A percentile compares a stretch with the other conserved stretches of the same genome.
These are phyloP conservation scores for Lochmaea crataegi DNA, from an alignment of 2,888 invertebrate genomes.

Conservation along the genomic window DNA sequence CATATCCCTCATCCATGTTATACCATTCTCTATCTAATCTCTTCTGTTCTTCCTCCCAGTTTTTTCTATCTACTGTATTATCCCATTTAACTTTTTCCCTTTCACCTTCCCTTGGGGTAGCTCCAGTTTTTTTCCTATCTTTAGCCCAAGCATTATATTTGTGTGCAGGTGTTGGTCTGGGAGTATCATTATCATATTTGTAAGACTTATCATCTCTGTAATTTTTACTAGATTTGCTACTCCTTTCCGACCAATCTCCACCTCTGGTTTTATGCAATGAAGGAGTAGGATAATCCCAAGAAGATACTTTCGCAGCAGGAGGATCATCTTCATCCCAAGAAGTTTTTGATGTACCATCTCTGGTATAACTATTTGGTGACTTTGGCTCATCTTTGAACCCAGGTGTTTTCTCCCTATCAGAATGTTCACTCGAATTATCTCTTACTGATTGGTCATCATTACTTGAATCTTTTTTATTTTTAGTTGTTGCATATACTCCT, in stretches of 20 bases:
- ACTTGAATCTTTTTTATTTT: constrained; percentile 61
- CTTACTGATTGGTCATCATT: constrained; percentile 57
- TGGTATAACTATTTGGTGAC: constrained; percentile 79
- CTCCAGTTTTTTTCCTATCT: constrained; percentile 74
- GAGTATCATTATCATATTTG: constrained; percentile 73
- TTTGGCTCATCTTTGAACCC: constrained; percentile 87
- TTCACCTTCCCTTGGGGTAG: constrained; percentile 69
- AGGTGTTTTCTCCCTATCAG: constrained; percentile 64
- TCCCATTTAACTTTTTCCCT: constrained; percentile 72
- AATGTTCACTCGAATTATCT: constrained; percentile 58
- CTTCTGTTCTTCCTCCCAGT: constrained; percentile 93
- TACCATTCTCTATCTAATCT: constrained; percentile 97
- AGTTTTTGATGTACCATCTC: constrained; percentile 74
- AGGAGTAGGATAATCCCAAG: constrained; percentile 96
- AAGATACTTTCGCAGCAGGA: constrained; percentile 75
- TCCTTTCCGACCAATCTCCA: constrained; percentile 61
- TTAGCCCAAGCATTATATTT: constrained; percentile 85
- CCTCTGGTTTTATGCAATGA: constrained; percentile 64
- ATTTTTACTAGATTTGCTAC: constrained; percentile 43
- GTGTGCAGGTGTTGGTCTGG: constrained; percentile 88
- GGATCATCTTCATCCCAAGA: constrained; percentile 84
- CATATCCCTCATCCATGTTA: constrained; percentile 92
- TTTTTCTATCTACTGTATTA: constrained; percentile 77
- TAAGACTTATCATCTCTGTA: constrained; percentile 53
- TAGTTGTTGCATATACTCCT: constrained; percentile 78